Conservation (phyloP, 2,113 vertebrate species). For the Craseonycteris thonglongyai region DNA sequence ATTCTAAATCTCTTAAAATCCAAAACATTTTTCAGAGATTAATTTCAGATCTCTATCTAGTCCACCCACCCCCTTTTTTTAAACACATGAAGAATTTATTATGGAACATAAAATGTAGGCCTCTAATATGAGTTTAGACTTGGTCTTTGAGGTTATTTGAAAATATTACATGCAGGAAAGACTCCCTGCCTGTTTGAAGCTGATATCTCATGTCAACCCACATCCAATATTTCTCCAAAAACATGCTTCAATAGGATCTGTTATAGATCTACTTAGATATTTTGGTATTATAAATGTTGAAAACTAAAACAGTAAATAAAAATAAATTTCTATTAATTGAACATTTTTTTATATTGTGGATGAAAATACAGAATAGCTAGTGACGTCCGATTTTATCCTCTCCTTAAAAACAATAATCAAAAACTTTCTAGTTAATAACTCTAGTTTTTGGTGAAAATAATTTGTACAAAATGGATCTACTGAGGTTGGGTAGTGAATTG, state of each 20-base stretch:
- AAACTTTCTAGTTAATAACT: background rate
- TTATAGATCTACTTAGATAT: background rate
- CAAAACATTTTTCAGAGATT: background rate
- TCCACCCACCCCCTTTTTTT: background rate
- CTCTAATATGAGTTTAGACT: slow-evolving; percentile 25
- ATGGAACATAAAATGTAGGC: background rate
- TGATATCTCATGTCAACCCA: background rate
- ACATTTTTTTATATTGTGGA: background rate
- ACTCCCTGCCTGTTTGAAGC: background rate
- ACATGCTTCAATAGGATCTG: background rate
- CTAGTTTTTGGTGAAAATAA: background rate
- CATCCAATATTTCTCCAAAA: background rate
- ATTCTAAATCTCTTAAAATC: background rate
- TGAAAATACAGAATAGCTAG: background rate
- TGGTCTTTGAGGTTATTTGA: background rate
- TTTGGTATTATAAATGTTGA: background rate
- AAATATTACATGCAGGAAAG: background rate
- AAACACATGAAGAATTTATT: slow-evolving; percentile 39
- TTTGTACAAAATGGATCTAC: background rate
- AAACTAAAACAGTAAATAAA: background rate
- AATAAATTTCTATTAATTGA: background rate
- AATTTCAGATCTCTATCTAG: background rate
- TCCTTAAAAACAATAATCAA: background rate
- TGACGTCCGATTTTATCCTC: background rate
- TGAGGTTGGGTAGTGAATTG: background rate